Base-by-base conservation (phyloP, 2,888 invertebrate species). In the Linyphia triangularis region DNA sequence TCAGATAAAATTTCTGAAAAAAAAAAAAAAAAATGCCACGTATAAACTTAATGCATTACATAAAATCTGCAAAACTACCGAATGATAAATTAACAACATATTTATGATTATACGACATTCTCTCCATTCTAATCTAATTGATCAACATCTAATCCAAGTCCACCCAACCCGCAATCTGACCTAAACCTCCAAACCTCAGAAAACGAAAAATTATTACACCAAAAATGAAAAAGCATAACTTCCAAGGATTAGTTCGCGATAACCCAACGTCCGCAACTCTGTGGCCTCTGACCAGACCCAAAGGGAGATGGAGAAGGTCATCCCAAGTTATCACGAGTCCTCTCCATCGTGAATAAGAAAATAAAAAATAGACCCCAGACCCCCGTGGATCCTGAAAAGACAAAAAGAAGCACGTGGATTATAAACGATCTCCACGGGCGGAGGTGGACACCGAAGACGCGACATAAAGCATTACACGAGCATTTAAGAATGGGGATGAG, bases 391-490 rank as follows among this genome's bases (percentile, higher is more conserved):
- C 24, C 43, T 5, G 24, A 16, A n/a, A 57, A 73, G n/a, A 33
- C n/a, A 30, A 57, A 57, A 57, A 37, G 37, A 75, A 0, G 13
- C n/a, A n/a, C 13, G 0, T 13, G 63, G 70, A 51, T 78, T 78
- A 85, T 67, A 70, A 85, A 78, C 70, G 85, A 72, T 28, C 61
- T 85, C 63, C 16, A 28, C 26, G 78, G 85, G 85, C 72, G 78
- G 85, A 78, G 69, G 69, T 78, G 70, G 85, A 85, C 85, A 85
- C 33, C 63, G 78, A 43, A 78, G 57, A 85, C 61, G 70, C 77
- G 70, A 63, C 70, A 33, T 78, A 85, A 85, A 61, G 63, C 85
- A 85, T 85, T 78, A 78, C 78, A 85, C 24, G 30, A 61, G 26
- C 78, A 51, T 85, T 85, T 78, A 78, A 70, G 78, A 85, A 85